Base-by-base conservation (phyloP, 2,888 invertebrate species). In the Brenthis daphne region DNA sequence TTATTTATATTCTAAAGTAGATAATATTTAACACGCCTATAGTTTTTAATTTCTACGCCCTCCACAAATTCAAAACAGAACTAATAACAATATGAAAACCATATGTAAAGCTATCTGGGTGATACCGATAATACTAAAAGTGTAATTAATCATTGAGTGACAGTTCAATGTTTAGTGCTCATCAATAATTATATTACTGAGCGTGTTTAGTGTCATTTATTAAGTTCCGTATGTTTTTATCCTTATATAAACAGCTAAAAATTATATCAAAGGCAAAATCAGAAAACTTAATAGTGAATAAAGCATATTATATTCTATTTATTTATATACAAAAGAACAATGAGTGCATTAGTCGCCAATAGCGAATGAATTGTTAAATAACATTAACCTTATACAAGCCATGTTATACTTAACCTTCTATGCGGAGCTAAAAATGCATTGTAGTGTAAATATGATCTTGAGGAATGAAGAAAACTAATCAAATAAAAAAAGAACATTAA, bases 91-190 rank as follows among this genome's bases (percentile, higher is more conserved):
- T 60, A 60, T 60, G 5, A 50, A 50, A 50, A 60, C 60, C 60
- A 60, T 33, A 60, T 60, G 60, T 58, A 58, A 2, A 24, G 60
- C 50, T 48, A 58, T 60, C 50, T 29, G 50, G 50, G 11, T 50
- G 50, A 50, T 60, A 50, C 60, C 50, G 60, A 60, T 60, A 60
- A 56, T 37, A 56, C 48, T 56, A 56, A 56, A 65, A 65, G 43
- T 43, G 57, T 65, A 65, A 65, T 65, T 65, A 57, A 65, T 65
- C 57, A 57, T 53, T 51, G 43, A 43, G 48, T 24, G 65, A 57
- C 57, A 65, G 57, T 4, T n/a, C 48, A 60, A 50, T 16, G 50
- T 16, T n/a, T 12, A 33, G 12, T 50, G 60, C 33, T n/a, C 29
- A n/a, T 60, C 50, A 60, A 60, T 50, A 29, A 16, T 33, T 50